Base-by-base conservation (phyloP, 1,140 invertebrate genomes). In the Aphelinus certus region DNA sequence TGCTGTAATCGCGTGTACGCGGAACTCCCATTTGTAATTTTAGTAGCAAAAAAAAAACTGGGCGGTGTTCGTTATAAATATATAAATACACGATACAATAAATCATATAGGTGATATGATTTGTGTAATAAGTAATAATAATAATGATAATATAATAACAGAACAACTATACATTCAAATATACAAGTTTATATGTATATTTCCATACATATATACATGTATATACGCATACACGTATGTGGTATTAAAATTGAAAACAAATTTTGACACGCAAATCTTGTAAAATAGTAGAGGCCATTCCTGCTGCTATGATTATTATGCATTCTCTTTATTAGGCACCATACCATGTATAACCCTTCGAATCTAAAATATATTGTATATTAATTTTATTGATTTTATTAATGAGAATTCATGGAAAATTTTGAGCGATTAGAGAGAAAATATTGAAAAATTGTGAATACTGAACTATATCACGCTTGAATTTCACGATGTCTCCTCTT, bases 31-130 rank as follows among this genome's bases (percentile, higher is more conserved):
- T 87, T 87, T 87, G 84, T 87, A 86, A 87, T 88, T 85, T 84
- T 86, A 85, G 84, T 86, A 88, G 83, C 81, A 82, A 88, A 84
- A 75, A 51, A 53, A 70, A 76, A 73, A 51, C 46, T 85, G 86
- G 83, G 84, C 81, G 86, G 84, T 88, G 85, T 87, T 87, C 86
- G 84, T 88, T 88, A 88, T 88, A 87, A 85, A 87, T 86, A 86
- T 85, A 87, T 86, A 86, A 84, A 83, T 85, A 84, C 76, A 82
- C 76, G 58, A 76, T 76, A 76, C 43, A 53, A 76, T 77, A 76
- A 56, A 75, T 73, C 67, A 78, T 76, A 79, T 79, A 76, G 79
- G 80, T 82, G 81, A 85, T 80, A 87, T 85, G 83, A 86, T 86
- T 85, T 86, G 80, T 85, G 81, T 86, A 87, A 85, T 83, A 83